phyloP scores from a whole-genome alignment of 2,888 invertebrate genomes.

The Orthosia gothica region DNA sequence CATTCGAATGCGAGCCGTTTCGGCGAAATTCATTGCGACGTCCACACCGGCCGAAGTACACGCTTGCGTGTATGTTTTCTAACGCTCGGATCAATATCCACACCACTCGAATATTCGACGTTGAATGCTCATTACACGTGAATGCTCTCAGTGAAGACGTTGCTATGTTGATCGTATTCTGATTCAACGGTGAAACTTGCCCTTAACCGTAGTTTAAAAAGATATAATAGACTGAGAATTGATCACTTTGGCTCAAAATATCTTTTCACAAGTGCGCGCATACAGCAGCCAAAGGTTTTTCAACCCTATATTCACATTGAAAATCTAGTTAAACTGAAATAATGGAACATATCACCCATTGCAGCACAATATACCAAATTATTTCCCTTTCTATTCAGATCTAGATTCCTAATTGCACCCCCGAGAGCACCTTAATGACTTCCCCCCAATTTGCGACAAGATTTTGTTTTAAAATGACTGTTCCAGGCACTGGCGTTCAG shows the following conservation, averaged over 20 bases:
- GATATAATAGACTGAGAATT: too few relatives aligned
- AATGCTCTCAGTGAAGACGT: too few relatives aligned
- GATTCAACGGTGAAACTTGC: too few relatives aligned
- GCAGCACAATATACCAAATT: slow-evolving; percentile 71
- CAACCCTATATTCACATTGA: background rate
- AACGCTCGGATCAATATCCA: too few relatives aligned
- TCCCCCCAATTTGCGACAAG: slow-evolving; percentile 85
- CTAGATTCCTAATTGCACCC: slow-evolving; percentile 86
- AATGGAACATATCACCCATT: slow-evolving; percentile 37
- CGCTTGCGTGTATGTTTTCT: too few relatives aligned
- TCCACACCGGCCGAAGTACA: too few relatives aligned
- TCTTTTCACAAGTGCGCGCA: background rate
- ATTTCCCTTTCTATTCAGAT: slow-evolving; percentile 74
- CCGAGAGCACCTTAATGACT: slow-evolving; percentile 85
- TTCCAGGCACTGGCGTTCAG: slow-evolving; percentile 44
- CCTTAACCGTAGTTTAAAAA: too few relatives aligned
- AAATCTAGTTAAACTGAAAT: slow-evolving; percentile 19
- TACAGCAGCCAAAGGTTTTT: background rate
- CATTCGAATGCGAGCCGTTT: too few relatives aligned
- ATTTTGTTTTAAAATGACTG: slow-evolving; percentile 82
- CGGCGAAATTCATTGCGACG: too few relatives aligned
- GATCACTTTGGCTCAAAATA: background rate
- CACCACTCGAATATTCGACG: too few relatives aligned
- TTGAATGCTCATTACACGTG: too few relatives aligned
- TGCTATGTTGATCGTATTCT: too few relatives aligned